A percentile compares a stretch with the other conserved stretches of the same genome.
phyloP scores from a whole-genome alignment of 2,113 vertebrate species.

The Petaurus breviceps region DNA sequence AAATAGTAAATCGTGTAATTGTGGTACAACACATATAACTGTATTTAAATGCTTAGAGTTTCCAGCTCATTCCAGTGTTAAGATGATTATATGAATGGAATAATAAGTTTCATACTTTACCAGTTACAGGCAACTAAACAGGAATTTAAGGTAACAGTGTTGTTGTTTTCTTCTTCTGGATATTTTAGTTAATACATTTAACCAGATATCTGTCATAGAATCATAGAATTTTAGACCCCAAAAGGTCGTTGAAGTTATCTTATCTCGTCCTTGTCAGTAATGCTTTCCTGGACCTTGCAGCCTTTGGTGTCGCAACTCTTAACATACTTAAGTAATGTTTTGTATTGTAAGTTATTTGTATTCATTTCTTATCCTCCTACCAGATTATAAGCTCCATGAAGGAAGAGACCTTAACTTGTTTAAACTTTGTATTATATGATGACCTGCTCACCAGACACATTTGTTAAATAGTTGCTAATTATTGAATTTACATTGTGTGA shows the following conservation, averaged over 20 bases:
- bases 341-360: not conserved
- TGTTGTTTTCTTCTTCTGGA: not conserved
- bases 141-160: accelerated
- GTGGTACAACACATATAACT: not conserved
- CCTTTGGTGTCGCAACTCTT: not conserved
- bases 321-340: not conserved
- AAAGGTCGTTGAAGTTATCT: not conserved
- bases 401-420: not conserved
- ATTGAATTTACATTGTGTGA: not conserved
- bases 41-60: not conserved
- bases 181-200: accelerated
- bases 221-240: not conserved
- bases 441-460: not conserved
- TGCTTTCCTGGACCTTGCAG: not conserved
- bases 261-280: not conserved
- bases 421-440: not conserved
- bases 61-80: not conserved
- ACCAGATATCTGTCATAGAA: not conserved
- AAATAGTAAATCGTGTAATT: not conserved
- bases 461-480: not conserved
- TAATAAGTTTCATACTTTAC: accelerated
- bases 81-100: accelerated
- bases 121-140: accelerated
- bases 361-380: not conserved
- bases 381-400: not conserved